Evolutionary conservation across 2,113 vertebrate species (phyloP), one percentile per base, ranked within the genome.

Genomic region (Colistium nudipinnis): DNA sequence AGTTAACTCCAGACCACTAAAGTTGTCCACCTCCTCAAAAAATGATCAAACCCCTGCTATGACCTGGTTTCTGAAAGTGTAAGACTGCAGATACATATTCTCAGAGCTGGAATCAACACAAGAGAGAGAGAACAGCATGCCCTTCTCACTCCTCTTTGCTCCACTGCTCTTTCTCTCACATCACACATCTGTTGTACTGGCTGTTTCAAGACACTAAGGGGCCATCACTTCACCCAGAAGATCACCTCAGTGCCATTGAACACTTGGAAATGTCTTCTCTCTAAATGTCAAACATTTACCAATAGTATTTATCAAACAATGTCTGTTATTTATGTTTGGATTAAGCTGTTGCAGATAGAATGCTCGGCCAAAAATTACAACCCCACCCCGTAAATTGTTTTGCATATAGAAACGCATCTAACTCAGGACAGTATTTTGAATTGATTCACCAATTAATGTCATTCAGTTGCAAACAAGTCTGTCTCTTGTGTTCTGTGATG

Each of bases 1-100:
- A 59, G 53, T 31, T 45, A 69, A 62, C 59, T 73, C 54, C 45
- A 71, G 30, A 61, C 31, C 41, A 47, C 49, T 35, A 51, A 71
- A 45, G 56, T 22, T 78, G 43, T 77, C 52, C 76, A 72, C 75
- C 74, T 74, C 62, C 74, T 73, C 62, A 68, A 33, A 75, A 74
- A 57, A 52, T 35, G 10, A 70, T 72, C 31, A 78, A 57, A 72
- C 39, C 7, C 16, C 67, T 57, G 59, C 25, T 56, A 11, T 45
- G 67, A 79, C 71, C 61, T 70, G 59, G 53, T 71, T 79, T 64
- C 27, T 63, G 45, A 54, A 62, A 55, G 24, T 36, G 25, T 47
- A 28, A 62, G 36, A 61, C 35, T 43, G 27, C 48, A 44, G 8
- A 13, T 48, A 16, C 10, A 62, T 8, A 27, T 45, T 56, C 14